phyloP scores from a whole-genome alignment of 2,888 invertebrate genomes.

The Zelleria hepariella region DNA sequence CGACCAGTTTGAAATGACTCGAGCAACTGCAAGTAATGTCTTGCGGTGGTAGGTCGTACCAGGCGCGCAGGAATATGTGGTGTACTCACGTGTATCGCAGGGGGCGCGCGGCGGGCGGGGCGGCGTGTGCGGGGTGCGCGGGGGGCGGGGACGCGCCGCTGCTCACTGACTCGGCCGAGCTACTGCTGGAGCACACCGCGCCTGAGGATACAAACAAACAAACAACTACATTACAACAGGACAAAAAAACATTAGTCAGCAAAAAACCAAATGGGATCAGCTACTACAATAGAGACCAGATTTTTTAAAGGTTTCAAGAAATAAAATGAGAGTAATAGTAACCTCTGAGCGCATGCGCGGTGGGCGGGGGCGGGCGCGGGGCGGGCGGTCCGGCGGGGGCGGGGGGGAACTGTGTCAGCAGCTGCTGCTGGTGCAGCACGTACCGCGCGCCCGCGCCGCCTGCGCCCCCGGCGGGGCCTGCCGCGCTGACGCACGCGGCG shows the following conservation, averaged over 20 bases:
- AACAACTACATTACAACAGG: not conserved
- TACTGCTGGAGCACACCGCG: slow-evolving; percentile 63
- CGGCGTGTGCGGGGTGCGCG: slow-evolving; percentile 10
- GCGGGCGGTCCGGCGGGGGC: slow-evolving; percentile 83
- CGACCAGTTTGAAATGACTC: too few species aligned
- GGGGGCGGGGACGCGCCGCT: slow-evolving; percentile 48
- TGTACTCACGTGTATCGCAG: slow-evolving; percentile 3
- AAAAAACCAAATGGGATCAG: too few species aligned
- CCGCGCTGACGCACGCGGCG: not conserved
- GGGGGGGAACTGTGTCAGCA: slow-evolving; percentile 64
- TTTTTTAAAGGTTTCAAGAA: too few species aligned
- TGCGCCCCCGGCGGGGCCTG: not conserved
- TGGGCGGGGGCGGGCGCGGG: slow-evolving; percentile 47
- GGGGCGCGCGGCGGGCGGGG: not conserved
- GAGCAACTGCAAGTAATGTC: too few species aligned
- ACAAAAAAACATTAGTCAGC: too few species aligned
- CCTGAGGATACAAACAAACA: slow-evolving; percentile 11
- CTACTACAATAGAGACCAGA: not conserved
- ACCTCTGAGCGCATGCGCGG: slow-evolving; percentile 16
- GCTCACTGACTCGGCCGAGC: slow-evolving; percentile 88
- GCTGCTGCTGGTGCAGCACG: slow-evolving; percentile 55
- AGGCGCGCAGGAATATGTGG: too few species aligned
- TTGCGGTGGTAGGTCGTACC: too few species aligned
- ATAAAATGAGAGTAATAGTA: not conserved
- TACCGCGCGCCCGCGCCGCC: slow-evolving; percentile 25